Conservation (phyloP, 2,113 vertebrate species). For the Sterrhoptilus dennistouni region DNA sequence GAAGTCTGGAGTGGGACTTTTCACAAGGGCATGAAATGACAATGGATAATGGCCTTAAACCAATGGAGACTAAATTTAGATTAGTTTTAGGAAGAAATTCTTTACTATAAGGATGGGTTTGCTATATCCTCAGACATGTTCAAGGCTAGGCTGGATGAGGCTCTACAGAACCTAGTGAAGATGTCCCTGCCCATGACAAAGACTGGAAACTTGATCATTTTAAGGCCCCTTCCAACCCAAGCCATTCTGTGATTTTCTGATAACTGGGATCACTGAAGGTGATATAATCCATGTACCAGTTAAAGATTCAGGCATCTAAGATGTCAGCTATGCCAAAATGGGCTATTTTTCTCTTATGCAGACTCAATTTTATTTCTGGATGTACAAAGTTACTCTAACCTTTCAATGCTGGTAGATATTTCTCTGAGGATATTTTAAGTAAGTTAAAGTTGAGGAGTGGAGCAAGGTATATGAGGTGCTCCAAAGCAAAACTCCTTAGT, state of each 20-base stretch:
- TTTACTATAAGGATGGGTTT: background rate
- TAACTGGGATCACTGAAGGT: background rate
- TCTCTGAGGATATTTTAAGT: background rate
- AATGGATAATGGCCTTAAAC: background rate
- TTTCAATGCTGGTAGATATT: background rate
- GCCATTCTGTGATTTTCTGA: background rate
- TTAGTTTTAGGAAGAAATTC: background rate
- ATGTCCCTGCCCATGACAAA: too few relatives aligned
- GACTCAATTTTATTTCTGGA: background rate
- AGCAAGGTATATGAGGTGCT: background rate
- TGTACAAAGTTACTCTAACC: background rate
- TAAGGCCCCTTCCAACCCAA: background rate
- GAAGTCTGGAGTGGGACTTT: background rate
- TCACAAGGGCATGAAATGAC: background rate
- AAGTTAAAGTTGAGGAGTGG: background rate
- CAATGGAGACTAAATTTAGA: background rate
- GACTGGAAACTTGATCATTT: background rate
- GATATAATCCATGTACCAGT: rapidly evolving
- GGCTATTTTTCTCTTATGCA: background rate
- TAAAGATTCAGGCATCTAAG: background rate
- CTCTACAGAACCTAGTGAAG: background rate
- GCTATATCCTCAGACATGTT: background rate
- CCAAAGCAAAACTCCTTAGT: background rate
- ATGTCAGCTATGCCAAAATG: background rate
- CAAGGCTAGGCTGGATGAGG: background rate